These are phyloP conservation scores for Misgurnus mizolepis DNA, from an alignment of 2,113 vertebrate species.

Conservation along the genomic window DNA sequence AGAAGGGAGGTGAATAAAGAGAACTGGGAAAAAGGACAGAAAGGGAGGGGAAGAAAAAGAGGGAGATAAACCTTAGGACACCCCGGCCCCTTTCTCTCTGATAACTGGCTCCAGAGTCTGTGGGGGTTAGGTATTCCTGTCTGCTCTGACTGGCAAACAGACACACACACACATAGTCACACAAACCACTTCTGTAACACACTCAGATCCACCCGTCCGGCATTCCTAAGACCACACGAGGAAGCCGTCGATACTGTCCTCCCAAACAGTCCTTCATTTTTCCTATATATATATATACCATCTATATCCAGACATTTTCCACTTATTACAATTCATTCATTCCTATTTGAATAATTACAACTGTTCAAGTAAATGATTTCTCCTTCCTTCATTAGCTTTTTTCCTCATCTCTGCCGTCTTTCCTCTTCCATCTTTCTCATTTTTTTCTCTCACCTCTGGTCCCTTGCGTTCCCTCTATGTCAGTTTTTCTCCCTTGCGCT, in stretches of 20 bases:
- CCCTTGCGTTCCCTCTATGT: slow-evolving; percentile 29
- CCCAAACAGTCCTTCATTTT: slow-evolving; percentile 70
- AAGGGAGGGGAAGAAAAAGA: slow-evolving; percentile 26
- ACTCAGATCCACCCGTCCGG: slow-evolving; percentile 73
- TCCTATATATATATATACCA: slow-evolving; percentile 39
- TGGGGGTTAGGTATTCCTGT: slow-evolving; percentile 79
- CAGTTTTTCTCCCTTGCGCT: slow-evolving; percentile 30
- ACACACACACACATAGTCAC: slow-evolving; percentile 68
- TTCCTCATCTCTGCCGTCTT: not conserved
- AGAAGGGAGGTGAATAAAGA: slow-evolving; percentile 42
- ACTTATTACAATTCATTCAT: slow-evolving; percentile 27
- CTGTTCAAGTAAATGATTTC: slow-evolving; percentile 14
- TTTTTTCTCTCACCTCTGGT: slow-evolving; percentile 3
- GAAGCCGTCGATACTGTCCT: slow-evolving; percentile 75
- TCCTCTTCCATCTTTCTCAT: slow-evolving; percentile 20
- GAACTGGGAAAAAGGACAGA: slow-evolving; percentile 27
- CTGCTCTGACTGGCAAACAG: slow-evolving; percentile 66
- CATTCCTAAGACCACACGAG: slow-evolving; percentile 77
- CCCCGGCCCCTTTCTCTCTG: slow-evolving; percentile 64
- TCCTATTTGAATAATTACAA: slow-evolving; percentile 18
- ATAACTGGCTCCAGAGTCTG: slow-evolving; percentile 77
- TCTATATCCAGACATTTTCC: slow-evolving; percentile 7
- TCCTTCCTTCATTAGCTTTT: slow-evolving; percentile 18
- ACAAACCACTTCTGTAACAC: slow-evolving; percentile 70
- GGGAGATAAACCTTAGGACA: slow-evolving; percentile 63